Base-by-base conservation (phyloP, 2,113 vertebrate genomes). In the Mohoua ochrocephala region DNA sequence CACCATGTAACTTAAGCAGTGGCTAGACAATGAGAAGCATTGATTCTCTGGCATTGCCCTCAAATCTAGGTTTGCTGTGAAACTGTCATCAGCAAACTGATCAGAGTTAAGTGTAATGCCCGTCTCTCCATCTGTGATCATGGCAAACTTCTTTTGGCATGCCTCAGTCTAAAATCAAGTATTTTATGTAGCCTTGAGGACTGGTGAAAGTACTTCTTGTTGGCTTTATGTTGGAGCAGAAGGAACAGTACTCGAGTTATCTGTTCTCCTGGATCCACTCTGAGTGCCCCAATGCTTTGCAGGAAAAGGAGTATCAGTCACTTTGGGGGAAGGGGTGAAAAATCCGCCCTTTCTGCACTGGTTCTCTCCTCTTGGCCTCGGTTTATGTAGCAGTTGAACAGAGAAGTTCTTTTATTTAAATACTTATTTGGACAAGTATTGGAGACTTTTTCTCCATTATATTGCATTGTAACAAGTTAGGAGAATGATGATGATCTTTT, bases 1-100 rank as follows among this genome's bases (percentile, higher is more conserved):
- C 15, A 16, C 30, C 10, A 2, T 59, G 71, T 86, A 81, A 78
- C 42, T 52, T 67, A 37, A 91, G 73, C 33, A 37, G 30, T n/a
- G 27, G 33, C 33, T 47, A 4, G 41, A 9, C 33, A 56, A 17
- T 4, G 27, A 79, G 53, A 56, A 85, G 21, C 37, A 77, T 54
- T 61, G 79, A 88, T 93, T 86, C 52, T 61, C 54, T 77, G 79
- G 57, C 81, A 26, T 30, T 89, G 56, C 54, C 59, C 52, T 87
- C 20, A 2, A 21, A 39, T 67, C 39, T 22, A 7, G 47, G 7
- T 77, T 91, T 92, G 73, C 84, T 3, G 1, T 61, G 50, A 80
- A 83, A 53, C 35, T 56, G 9, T 35, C 16, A 13, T 63, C 63
- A 56, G 86, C 45, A 88, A 76, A 73, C 15, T 47, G 39, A 6